Evolutionary conservation across 2,113 vertebrate genomes (phyloP).

Genomic region (sheep (Ovis aries)): DNA sequence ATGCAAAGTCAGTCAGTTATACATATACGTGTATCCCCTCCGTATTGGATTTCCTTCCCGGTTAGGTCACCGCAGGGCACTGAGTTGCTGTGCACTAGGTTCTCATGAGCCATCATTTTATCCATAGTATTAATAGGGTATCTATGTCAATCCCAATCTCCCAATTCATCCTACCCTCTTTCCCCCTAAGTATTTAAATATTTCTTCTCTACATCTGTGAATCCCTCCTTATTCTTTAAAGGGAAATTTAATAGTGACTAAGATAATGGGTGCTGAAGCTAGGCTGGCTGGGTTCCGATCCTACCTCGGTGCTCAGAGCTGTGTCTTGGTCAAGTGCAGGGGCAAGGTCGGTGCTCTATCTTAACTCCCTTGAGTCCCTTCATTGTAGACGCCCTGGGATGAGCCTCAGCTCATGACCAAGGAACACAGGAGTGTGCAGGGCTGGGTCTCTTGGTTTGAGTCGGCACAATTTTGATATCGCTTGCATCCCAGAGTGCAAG

Average conservation of each 20-base stretch:
- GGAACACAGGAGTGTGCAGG: too few species aligned
- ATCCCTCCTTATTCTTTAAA: neutral
- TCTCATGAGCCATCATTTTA: neutral
- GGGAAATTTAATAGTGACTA: neutral
- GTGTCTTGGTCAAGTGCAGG: neutral
- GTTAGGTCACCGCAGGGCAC: too few species aligned
- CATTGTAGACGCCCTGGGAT: neutral
- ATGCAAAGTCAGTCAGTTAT: neutral
- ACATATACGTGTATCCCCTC: neutral
- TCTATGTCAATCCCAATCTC: neutral
- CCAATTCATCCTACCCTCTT: neutral
- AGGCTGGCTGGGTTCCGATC: neutral
- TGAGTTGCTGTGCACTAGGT: neutral
- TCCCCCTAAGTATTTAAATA: neutral
- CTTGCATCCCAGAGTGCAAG: too few species aligned
- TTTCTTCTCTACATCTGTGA: neutral
- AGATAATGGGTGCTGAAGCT: neutral
- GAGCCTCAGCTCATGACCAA: neutral
- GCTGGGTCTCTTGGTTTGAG: neutral
- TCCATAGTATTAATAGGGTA: neutral
- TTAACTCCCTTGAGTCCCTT: accelerated
- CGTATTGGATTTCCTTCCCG: accelerated
- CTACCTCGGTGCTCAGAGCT: neutral
- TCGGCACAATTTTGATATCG: neutral
- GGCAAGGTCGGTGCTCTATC: accelerated